Base-by-base conservation (phyloP, 2,113 vertebrate species). In the Onychorhynchus coronatus region DNA sequence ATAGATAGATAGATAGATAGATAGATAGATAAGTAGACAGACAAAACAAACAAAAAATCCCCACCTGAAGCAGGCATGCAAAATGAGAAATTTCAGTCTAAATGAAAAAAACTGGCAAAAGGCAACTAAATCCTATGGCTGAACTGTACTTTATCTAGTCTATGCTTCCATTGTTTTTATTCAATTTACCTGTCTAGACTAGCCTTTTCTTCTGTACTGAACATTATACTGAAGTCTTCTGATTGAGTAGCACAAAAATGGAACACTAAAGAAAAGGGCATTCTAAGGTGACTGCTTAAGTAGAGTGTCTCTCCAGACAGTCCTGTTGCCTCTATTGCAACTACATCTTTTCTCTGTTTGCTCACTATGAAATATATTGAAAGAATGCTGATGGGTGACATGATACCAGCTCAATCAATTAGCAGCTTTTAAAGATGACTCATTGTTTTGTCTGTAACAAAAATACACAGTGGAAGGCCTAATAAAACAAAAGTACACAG, bases 381-480 rank as follows among this genome's bases (percentile, higher is more conserved):
- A 82, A 87, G 28, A 35, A 50, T 66, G 58, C 50, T 84, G n/a
- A 81, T 50, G 41, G 61, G 41, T 70, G 74, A 76, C 77, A 35
- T 67, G 72, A 84, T 66, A 16, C 31, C 63, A 91, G 49, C 58
- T 87, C 77, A 71, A 96, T 89, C 85, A 93, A 82, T 89, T 80
- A 93, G 59, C 71, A 76, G 73, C 90, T 94, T 94, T 93, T 81
- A 73, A 89, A 82, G 81, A 70, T 96, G 96, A 97, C 44, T 96
- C 91, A 95, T 39, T 95, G 68, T 93, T 96, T 94, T 89, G 49
- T 95, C 91, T 94, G 90, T 93, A 92, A 85, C 24, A 73, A 74
- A 91, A 95, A 61, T 56, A 90, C 65, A 72, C 85, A 88, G 63
- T 28, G 55, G 86, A 95, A 95, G 44, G 19, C 62, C 68, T 68